Evolutionary conservation across 1,140 invertebrate genomes (phyloP).

Genomic region (Dreissena rostriformis): DNA sequence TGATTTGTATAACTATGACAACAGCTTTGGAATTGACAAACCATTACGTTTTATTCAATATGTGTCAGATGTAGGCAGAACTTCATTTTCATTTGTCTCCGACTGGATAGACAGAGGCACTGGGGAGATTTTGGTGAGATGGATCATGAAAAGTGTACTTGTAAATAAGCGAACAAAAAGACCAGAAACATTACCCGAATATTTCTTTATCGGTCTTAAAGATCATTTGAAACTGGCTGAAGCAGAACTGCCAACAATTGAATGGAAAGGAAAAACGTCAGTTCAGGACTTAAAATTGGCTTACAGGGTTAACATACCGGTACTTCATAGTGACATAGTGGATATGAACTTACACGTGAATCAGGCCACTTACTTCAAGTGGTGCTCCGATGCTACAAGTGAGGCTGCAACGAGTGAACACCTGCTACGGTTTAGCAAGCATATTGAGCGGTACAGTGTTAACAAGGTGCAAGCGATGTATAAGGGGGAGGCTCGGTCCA

Average conservation of each 20-base stretch:
- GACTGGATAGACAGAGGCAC: neutral
- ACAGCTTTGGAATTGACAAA: constrained; percentile 3
- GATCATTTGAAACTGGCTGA: neutral
- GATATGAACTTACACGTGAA: constrained; percentile 55
- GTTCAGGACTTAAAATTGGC: neutral
- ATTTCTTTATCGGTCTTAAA: neutral
- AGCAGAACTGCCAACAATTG: neutral
- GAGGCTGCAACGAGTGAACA: constrained; percentile 23
- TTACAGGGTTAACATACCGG: constrained; percentile 15
- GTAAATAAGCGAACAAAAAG: constrained; percentile 4
- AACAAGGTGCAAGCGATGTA: constrained; percentile 9
- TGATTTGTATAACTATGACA: neutral
- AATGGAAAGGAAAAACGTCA: neutral
- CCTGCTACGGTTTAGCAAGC: constrained; percentile 13
- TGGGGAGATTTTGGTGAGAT: neutral
- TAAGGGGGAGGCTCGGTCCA: constrained; percentile 25
- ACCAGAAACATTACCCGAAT: constrained; percentile 2
- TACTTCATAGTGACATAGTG: constrained; percentile 49
- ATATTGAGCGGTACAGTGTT: constrained; percentile 27
- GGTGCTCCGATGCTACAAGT: constrained; percentile 41
- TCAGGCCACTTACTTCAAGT: constrained; percentile 49
- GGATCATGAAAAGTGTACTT: neutral
- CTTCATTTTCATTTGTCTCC: neutral
- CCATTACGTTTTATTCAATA: neutral
- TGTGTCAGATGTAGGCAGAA: constrained; percentile 22